Conservation (phyloP, 2,113 vertebrate species). For the Empidonax alnorum region DNA sequence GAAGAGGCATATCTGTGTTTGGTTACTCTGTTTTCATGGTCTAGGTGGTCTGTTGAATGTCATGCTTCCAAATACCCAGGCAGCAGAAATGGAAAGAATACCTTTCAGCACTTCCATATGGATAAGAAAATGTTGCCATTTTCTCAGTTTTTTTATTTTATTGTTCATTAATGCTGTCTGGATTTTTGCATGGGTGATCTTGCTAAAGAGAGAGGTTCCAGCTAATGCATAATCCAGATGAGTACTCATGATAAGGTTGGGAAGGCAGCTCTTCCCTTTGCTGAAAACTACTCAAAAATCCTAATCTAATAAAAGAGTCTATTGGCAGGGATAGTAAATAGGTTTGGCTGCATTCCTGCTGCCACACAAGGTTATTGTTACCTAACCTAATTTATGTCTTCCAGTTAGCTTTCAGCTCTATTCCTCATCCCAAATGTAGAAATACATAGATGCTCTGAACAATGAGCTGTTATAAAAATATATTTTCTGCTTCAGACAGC, state of each 20-base stretch:
- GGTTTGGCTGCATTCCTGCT: slow-evolving; percentile 19
- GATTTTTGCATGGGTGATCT: background rate
- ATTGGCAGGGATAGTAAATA: background rate
- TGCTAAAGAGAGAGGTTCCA: background rate
- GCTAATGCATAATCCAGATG: background rate
- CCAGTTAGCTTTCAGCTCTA: background rate
- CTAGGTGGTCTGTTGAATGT: background rate
- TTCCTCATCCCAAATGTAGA: background rate
- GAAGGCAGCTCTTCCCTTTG: background rate
- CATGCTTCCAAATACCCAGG: background rate
- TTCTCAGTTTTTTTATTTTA: background rate
- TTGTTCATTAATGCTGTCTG: background rate
- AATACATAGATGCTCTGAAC: background rate
- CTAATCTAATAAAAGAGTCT: background rate
- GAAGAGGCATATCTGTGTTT: background rate
- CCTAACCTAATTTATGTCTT: slow-evolving; percentile 27
- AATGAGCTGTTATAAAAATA: background rate
- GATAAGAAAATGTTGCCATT: background rate
- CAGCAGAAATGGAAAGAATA: background rate
- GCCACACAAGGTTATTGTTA: background rate
- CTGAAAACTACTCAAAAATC: slow-evolving; percentile 17
- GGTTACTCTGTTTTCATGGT: background rate
- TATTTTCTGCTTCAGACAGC: background rate
- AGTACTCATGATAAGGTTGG: background rate
- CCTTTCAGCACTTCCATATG: background rate